Evolutionary conservation across 1,140 invertebrate genomes (phyloP).

Genomic region (Ridgeia piscesae): DNA sequence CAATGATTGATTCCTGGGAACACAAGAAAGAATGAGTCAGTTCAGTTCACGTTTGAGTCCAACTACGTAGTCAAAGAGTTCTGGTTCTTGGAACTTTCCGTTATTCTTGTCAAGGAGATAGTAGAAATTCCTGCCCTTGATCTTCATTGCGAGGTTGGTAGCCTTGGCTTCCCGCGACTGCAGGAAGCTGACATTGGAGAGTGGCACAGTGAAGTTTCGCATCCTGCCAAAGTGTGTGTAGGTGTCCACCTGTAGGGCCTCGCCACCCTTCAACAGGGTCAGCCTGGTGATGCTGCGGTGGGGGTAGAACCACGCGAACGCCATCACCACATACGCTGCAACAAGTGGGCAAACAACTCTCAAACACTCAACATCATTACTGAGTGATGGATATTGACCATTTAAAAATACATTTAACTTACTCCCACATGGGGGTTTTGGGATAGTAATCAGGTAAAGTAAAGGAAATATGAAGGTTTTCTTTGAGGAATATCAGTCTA

Average conservation of each 20-base stretch:
- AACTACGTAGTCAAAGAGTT: conserved; percentile 72
- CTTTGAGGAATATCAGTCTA: neutral
- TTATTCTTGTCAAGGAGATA: conserved; percentile 71
- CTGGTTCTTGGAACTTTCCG: conserved; percentile 69
- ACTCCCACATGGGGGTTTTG: no score
- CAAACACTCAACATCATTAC: neutral
- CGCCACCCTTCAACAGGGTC: conserved; percentile 72
- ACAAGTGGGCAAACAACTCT: conserved; percentile 32
- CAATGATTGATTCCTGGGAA: neutral
- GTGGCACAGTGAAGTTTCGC: conserved; percentile 60
- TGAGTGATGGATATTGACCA: neutral
- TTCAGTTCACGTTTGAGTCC: conserved; percentile 61
- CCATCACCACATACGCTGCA: conserved; percentile 70
- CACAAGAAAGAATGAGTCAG: neutral
- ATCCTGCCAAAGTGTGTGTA: conserved; percentile 71
- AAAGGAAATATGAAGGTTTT: neutral
- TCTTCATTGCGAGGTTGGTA: conserved; percentile 69
- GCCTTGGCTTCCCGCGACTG: conserved; percentile 62
- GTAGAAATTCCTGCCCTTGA: conserved; percentile 67
- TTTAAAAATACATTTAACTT: neutral
- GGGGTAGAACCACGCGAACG: conserved; percentile 70
- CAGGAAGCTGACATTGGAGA: conserved; percentile 62
- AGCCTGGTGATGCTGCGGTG: conserved; percentile 69
- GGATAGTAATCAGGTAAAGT: neutral
- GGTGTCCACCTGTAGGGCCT: conserved; percentile 68